phyloP scores from a whole-genome alignment of 2,797 vertebrate genomes.

The Eptatretus atami region DNA sequence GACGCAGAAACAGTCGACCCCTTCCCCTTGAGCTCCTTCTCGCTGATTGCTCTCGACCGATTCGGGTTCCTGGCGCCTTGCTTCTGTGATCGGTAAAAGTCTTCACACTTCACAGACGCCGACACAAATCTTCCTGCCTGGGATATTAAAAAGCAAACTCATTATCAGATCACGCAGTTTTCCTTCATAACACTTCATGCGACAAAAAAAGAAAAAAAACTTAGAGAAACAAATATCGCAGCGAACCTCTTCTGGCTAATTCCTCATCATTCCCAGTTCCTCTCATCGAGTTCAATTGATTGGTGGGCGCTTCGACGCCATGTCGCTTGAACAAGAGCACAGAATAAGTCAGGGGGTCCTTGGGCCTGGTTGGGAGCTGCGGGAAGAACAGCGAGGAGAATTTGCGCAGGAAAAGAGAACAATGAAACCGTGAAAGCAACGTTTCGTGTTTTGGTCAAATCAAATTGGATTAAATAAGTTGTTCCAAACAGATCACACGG shows the following conservation, averaged over 20 bases:
- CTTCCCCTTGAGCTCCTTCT: too few species aligned
- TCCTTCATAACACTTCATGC: not conserved
- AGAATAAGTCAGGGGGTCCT: too few species aligned
- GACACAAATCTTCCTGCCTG: constrained; percentile 65
- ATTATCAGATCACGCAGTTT: not conserved
- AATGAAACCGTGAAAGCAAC: too few species aligned
- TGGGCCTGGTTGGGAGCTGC: too few species aligned
- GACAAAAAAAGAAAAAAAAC: not conserved
- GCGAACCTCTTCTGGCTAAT: constrained; percentile 56
- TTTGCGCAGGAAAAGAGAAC: too few species aligned
- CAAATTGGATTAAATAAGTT: too few species aligned
- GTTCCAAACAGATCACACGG: too few species aligned
- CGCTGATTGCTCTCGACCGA: constrained; percentile 21
- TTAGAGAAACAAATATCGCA: not conserved
- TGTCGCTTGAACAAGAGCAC: too few species aligned
- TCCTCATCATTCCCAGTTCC: constrained; percentile 97
- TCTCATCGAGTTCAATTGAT: constrained; percentile 76
- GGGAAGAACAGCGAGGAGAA: too few species aligned
- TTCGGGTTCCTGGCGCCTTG: constrained; percentile 36
- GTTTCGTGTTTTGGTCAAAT: too few species aligned
- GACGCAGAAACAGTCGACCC: too few species aligned
- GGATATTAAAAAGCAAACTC: too few species aligned
- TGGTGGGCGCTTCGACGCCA: constrained; percentile 62
- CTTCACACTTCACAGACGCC: constrained; percentile 61
- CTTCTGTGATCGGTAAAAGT: constrained; percentile 61